These are phyloP conservation scores for Anthoscopus minutus DNA, from an alignment of 2,113 vertebrate species.

Conservation along the genomic window DNA sequence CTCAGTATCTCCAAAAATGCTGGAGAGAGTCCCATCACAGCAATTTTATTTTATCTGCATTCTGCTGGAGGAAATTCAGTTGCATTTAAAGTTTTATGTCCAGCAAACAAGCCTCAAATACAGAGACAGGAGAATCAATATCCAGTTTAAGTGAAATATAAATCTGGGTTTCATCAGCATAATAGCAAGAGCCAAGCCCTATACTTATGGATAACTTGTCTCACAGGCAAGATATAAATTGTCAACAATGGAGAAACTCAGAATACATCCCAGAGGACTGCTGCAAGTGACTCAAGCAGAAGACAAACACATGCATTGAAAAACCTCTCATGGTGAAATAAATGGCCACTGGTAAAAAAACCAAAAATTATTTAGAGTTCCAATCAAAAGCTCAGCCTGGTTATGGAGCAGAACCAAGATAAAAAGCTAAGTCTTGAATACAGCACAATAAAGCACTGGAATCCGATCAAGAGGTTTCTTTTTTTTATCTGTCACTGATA, in stretches of 20 bases:
- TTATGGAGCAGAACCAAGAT: neutral
- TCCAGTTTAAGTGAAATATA: constrained; percentile 56
- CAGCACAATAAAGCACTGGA: neutral
- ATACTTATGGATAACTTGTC: constrained; percentile 44
- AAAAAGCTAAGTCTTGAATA: neutral
- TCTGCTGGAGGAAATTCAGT: constrained; percentile 41
- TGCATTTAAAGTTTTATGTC: constrained; percentile 52
- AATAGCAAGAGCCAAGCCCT: constrained; percentile 43
- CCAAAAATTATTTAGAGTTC: neutral
- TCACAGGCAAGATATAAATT: constrained; percentile 35
- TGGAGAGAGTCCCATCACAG: neutral
- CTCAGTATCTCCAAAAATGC: neutral
- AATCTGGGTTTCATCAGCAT: constrained; percentile 52
- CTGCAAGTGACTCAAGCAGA: neutral
- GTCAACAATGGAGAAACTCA: neutral
- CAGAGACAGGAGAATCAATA: constrained; percentile 58
- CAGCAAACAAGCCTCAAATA: constrained; percentile 40
- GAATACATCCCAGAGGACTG: neutral
- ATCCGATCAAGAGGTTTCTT: neutral
- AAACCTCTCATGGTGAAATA: neutral
- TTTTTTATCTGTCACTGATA: neutral
- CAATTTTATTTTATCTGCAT: constrained; percentile 21
- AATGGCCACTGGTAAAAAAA: neutral
- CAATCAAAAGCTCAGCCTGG: neutral
- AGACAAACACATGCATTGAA: neutral